Evolutionary conservation across 2,888 invertebrate species (phyloP), one percentile per base, ranked within the genome.

Genomic region (Lasioglossum villosulum): DNA sequence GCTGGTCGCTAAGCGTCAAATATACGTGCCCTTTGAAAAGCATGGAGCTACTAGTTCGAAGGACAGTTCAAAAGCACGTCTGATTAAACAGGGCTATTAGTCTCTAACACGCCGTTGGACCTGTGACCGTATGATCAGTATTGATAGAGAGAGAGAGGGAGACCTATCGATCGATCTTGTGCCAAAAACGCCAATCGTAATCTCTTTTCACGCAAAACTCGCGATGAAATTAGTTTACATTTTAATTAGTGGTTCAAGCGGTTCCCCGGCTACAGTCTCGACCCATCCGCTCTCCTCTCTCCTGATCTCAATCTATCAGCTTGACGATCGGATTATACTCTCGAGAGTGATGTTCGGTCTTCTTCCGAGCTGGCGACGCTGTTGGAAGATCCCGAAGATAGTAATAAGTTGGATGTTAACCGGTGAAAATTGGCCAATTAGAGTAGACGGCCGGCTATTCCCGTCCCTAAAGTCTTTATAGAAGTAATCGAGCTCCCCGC

Each of bases 381-480:
- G 86, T 80, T 82, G 78, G 87, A 83, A 91, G 91, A 93, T 90
- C 89, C 81, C 81, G 88, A 89, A 91, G 92, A 90, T 92, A 91
- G 91, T 92, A 94, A 94, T 94, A 93, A 94, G 94, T 94, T 94
- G 93, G 92, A 93, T 92, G 93, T 93, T 93, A 92, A 93, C 91
- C 93, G 92, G 91, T 88, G 94, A 94, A 93, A 94, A 94, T 94
- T 94, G 93, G 90, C 93, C 94, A 93, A 94, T 94, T 94, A 94
- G 92, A 87, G 89, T 86, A 90, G 91, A 89, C 90, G 89, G 88
- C 88, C 92, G 90, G 91, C 93, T 93, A 93, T 93, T 93, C 92
- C 90, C 89, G 86, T 86, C 90, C 89, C 88, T 89, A 87, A 91
- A 91, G 91, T 92, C 92, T 93, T 93, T 92, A 92, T 91, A 91